These are phyloP conservation scores for Yponomeuta sedellus DNA, from an alignment of 2,888 invertebrate genomes.

Conservation along the genomic window DNA sequence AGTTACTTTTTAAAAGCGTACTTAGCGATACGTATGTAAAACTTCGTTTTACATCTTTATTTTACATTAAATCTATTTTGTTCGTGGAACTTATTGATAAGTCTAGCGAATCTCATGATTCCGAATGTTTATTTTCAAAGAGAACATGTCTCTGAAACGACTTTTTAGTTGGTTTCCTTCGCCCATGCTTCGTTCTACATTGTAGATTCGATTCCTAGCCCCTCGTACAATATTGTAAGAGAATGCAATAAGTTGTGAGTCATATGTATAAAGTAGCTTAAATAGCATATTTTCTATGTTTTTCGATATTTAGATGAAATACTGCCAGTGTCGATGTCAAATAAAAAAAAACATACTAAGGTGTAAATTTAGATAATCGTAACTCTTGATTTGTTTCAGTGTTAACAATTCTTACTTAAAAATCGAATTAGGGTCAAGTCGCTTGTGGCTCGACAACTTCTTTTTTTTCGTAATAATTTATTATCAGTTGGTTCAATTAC, in stretches of 20 bases:
- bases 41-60: neutral
- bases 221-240: constrained; percentile 32
- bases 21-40: neutral
- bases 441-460: neutral
- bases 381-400: constrained; percentile 3
- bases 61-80: neutral
- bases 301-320: constrained; percentile 69
- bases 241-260: constrained; percentile 68
- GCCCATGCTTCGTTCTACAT: constrained; percentile 24
- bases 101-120: constrained; percentile 15
- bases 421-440: constrained; percentile 4
- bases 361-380: constrained; percentile 18
- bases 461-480: neutral
- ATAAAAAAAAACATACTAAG: constrained; percentile 29
- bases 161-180: constrained; percentile 23
- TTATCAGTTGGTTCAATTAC: constrained; percentile 1
- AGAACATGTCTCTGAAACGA: neutral
- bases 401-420: neutral
- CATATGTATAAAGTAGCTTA: constrained; percentile 64
- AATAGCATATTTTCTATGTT: constrained; percentile 67
- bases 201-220: neutral
- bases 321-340: constrained; percentile 57
- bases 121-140: neutral
- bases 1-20: neutral
- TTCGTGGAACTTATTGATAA: neutral